These are phyloP conservation scores for Nomada lathburiana DNA, from an alignment of 2,888 invertebrate species.

Conservation along the genomic window DNA sequence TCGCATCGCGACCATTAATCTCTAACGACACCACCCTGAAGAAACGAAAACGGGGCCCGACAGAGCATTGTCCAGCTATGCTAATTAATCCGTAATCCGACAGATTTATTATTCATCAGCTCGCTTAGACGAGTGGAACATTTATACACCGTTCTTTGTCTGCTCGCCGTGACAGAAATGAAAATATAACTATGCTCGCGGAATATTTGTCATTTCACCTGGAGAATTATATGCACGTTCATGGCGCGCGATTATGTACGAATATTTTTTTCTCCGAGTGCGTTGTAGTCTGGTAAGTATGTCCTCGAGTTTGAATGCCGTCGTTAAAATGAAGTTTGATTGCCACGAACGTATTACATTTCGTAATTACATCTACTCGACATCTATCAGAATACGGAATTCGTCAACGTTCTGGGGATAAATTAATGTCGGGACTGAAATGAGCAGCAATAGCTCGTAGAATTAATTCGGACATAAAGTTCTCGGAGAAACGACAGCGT, in stretches of 20 bases:
- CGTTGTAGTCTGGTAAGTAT: not conserved
- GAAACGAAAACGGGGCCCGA: not conserved
- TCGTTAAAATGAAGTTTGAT: not conserved
- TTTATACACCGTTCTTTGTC: not conserved
- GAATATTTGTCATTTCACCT: not conserved
- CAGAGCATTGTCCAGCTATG: not conserved
- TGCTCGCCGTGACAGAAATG: no score
- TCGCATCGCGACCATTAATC: not conserved
- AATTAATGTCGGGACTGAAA: not conserved
- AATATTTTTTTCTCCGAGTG: not conserved
- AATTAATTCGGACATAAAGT: not conserved
- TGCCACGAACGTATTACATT: no score
- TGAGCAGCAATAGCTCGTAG: not conserved
- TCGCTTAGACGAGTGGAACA: not conserved
- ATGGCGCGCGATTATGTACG: not conserved
- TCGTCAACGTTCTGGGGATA: not conserved
- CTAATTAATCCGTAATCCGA: constrained; percentile 15
- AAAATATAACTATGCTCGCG: not conserved
- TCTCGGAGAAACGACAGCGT: no score
- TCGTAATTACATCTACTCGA: not conserved
- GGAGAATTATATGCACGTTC: not conserved
- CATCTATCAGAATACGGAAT: no score
- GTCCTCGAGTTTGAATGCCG: not conserved
- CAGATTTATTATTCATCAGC: constrained; percentile 8
- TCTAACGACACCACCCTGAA: not conserved